Evolutionary conservation across 1,140 invertebrate species (phyloP).

Genomic region (Protaetia brevitarsis): DNA sequence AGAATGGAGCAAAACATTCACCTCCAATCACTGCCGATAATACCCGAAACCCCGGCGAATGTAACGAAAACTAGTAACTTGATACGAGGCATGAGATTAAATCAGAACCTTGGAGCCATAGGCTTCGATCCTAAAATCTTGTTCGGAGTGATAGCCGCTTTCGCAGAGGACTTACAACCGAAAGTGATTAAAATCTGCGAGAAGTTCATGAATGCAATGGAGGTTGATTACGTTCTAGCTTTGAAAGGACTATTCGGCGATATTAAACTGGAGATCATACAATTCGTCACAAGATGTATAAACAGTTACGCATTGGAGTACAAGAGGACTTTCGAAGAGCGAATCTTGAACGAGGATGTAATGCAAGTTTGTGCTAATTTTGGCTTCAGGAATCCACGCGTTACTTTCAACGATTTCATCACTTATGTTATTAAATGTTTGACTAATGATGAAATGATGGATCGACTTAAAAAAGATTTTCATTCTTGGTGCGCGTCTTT

Average conservation of each 20-base stretch:
- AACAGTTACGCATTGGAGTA: neutral
- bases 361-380: neutral
- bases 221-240: neutral
- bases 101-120: neutral
- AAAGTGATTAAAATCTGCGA: neutral
- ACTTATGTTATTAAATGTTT: neutral
- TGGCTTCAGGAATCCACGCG: neutral
- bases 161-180: neutral
- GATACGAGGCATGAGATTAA: neutral
- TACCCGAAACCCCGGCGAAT: neutral
- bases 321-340: neutral
- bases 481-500: neutral
- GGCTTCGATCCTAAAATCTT: neutral
- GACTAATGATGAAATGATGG: neutral
- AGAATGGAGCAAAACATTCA: slow-evolving; percentile 26
- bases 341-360: neutral
- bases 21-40: slow-evolving; percentile 29
- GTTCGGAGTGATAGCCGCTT: neutral
- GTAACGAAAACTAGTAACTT: neutral
- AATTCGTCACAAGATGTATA: neutral
- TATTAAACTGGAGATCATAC: neutral
- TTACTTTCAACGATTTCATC: neutral
- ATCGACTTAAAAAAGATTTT: neutral
- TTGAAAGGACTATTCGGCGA: neutral
- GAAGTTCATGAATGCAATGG: neutral